Base-by-base conservation (phyloP, 2,113 vertebrate species). In the Misgurnus mizolepis region DNA sequence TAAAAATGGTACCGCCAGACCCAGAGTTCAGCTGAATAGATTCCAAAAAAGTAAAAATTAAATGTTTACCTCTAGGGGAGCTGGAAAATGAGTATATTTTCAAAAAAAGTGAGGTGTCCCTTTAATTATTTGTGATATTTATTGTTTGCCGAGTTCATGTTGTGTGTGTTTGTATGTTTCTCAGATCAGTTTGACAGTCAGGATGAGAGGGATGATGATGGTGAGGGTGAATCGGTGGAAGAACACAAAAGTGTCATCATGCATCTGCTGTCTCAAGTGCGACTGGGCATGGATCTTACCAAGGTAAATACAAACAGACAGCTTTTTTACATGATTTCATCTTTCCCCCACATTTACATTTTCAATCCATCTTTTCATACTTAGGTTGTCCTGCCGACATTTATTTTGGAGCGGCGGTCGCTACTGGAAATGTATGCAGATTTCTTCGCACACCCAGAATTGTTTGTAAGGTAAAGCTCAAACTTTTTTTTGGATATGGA, bases 161-260 rank as follows among this genome's bases (percentile, higher is more conserved):
- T 34, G 15, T 27, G 8, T 79, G 10, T 75, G 49, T 72, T 40
- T 78, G 15, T 78, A 18, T 80, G 55, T 71, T 79, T 10, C 15
- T 79, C 80, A 98, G 98, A 98, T 85, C 94, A 90, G 60, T 98
- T 96, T 2, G 96, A 99, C 86, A 95, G 95, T 78, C 95, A 95
- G 0, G 98, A 98, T 0, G 98, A 99, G 69, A 92, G 93, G 60
- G 97, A 99, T 27, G 98, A 98, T 3, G 96, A 98, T 0, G 94
- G 90, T 1, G 96, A 99, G 83, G 95, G 97, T 0, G 96, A 98
- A 71, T 99, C 98, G 0, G 97, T 99, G 87, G 98, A 99, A 88
- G 98, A 99, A 90, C 98, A 99, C 87, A 99, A 97, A 90, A 99
- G 97, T 39, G 96, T 99, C 50, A 98, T 99, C 88, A 98, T 99